A percentile compares a stretch with the other conserved stretches of the same genome.
These are phyloP conservation scores for Hycleus phaleratus DNA, from an alignment of 1,140 invertebrate genomes.

Conservation along the genomic window DNA sequence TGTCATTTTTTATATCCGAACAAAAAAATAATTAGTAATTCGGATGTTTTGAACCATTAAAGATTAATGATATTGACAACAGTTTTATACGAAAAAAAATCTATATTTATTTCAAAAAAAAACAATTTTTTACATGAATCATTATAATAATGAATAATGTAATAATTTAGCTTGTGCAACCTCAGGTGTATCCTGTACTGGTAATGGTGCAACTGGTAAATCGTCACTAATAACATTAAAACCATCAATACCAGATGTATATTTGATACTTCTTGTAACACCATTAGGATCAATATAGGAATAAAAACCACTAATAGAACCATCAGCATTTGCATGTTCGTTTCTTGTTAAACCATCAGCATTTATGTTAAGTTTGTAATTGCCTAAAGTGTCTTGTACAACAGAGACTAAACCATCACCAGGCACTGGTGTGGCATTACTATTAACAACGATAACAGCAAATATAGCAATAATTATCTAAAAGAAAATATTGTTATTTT, in stretches of 20 bases:
- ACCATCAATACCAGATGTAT: constrained; percentile 23
- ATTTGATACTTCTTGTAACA: constrained; percentile 16
- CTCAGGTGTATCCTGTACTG: constrained; percentile 17
- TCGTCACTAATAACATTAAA: constrained; percentile 21
- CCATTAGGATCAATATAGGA: constrained; percentile 25
- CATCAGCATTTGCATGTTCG: constrained; percentile 20
- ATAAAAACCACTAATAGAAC: constrained; percentile 20
- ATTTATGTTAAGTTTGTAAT: constrained; percentile 19
- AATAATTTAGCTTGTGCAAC: constrained; percentile 7
- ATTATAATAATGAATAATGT: constrained; percentile 2
- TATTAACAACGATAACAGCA: background rate
- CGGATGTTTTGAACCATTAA: too few relatives aligned
- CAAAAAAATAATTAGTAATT: too few relatives aligned
- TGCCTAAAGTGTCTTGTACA: constrained; percentile 23
- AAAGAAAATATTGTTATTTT: constrained; percentile 1
- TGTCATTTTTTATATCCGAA: too few relatives aligned
- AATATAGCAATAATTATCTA: background rate
- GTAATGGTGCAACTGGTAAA: constrained; percentile 18
- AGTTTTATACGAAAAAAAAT: too few relatives aligned
- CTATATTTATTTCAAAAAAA: too few relatives aligned
- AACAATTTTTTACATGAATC: too few relatives aligned
- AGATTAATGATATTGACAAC: too few relatives aligned
- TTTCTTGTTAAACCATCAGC: constrained; percentile 11
- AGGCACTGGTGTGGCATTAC: background rate
- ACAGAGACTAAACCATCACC: constrained; percentile 12